Evolutionary conservation across 2,113 vertebrate genomes (phyloP), one percentile per base, ranked within the genome.

Genomic region (Nanorana parkeri): DNA sequence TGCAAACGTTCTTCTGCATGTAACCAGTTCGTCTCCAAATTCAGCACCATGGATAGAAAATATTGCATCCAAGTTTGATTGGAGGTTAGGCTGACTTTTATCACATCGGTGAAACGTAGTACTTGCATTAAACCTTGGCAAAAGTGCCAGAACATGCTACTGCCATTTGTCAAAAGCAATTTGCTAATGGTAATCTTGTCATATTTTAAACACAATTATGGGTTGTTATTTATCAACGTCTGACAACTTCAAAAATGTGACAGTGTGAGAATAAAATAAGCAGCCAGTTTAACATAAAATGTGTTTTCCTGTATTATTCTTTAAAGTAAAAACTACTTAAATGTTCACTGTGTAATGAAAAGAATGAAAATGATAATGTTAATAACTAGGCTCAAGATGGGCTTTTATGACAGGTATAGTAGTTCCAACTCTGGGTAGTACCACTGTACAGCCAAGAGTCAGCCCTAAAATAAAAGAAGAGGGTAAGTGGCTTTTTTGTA

Each of bases 191-290:
- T 76, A 68, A 82, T 75, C 80, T 82, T 76, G 63, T 68, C 80
- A 76, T 82, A 76, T 82, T 76, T 82, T 68, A 76, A 82, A 82
- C 32, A 66, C 64, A 75, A 82, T 82, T 82, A 68, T 76, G 72
- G 71, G 7, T 28, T 68, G 52, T 67, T 82, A 75, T 82, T 67
- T 82, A 76, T 76, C 80, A 76, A 60, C 58, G 61, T 24, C 52
- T 76, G 72, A 82, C 71, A 82, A 76, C 51, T 76, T 32, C 51
- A 76, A 76, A 76, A 67, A 58, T 66, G 68, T 52, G 28, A 75
- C 60, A 56, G 58, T 67, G 56, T 41, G 56, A 32, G 21, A 71
- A 36, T 16, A 82, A 81, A 74, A 75, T 17, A 82, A 47, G 32
- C 80, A 75, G 19, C n/a, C 74, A 64, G 6, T 75, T 82, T 82